Evolutionary conservation across 2,797 vertebrate genomes (phyloP), one percentile per base, ranked within the genome.

Genomic region (Meriones psammophilus): DNA sequence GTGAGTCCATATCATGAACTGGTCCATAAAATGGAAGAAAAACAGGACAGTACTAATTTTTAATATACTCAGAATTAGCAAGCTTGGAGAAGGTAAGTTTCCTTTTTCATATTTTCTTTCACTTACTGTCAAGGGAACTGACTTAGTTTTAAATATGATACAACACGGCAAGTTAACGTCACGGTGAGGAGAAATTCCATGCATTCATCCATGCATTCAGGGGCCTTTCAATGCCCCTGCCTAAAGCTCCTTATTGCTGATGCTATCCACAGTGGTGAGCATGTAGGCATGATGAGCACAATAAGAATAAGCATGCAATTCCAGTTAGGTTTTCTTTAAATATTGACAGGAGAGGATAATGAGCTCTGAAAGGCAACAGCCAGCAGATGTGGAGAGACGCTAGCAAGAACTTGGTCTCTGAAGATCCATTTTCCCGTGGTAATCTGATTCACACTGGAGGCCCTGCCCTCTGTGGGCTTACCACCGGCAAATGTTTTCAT

Each of bases 61-160:
- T 5, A 26, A 58, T 1, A 86, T 3, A 36, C 6, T 90, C 42
- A 96, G 3, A 3, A 88, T 76, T 86, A 79, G 24, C 73, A 17
- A 79, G 26, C 3, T 30, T 26, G 24, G 8, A 77, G 3, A 76
- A 54, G 5, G 17, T 22, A 33, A 74, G 79, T 85, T 33, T 69
- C 79, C n/a, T 79, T 86, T n/a, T 17, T 24, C 22, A 39, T 79
- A 60, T 71, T 96, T 83, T 15, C 39, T 1, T 81, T 4, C 26
- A 68, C 39, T 94, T 89, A 60, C 64, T 88, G 18, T 89, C n/a
- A 93, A 89, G 68, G 79, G 10, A 36, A 79, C 91, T 78, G 18
- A 83, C n/a, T 93, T n/a, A 22, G 4, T 89, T 91, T 95, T 88
- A 39, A 95, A 56, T 58, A 77, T 54, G n/a, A 81, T 74, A 56